These are phyloP conservation scores for Polymixis flavicincta DNA, from an alignment of 2,888 invertebrate species.

Conservation along the genomic window DNA sequence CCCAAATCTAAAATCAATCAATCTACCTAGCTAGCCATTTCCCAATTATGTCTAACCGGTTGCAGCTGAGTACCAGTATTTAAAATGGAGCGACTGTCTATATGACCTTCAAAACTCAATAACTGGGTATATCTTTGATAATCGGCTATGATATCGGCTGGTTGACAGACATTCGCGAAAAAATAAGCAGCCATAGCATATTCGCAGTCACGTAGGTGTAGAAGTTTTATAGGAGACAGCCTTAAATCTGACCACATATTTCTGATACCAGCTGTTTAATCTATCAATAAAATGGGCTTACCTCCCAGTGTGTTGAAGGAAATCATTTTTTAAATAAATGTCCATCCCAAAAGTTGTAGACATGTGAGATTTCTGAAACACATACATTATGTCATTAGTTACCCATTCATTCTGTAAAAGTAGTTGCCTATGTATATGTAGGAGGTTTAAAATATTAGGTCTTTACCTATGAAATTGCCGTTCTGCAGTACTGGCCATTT, in stretches of 20 bases:
- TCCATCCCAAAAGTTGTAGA: slow-evolving; percentile 95
- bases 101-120: no score
- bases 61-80: no score
- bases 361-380: slow-evolving; percentile 94
- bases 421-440: not conserved
- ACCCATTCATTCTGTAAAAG: not conserved
- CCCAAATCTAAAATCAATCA: not conserved
- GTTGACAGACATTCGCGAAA: no score
- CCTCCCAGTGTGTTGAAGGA: slow-evolving; percentile 98
- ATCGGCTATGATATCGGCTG: no score
- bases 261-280: not conserved
- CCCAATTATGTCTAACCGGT: no score
- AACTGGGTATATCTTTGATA: no score
- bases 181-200: not conserved
- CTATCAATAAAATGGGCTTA: slow-evolving; percentile 73
- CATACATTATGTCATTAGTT: not conserved
- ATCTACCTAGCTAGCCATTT: no score
- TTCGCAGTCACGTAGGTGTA: not conserved
- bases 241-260: not conserved
- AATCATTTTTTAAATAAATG: slow-evolving; percentile 98
- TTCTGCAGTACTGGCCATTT: no score
- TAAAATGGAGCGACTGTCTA: no score
- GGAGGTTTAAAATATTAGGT: no score
- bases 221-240: not conserved
- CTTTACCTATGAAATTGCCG: no score